Conservation (phyloP, 2,888 invertebrate genomes). For the Drosophila lutescens region DNA sequence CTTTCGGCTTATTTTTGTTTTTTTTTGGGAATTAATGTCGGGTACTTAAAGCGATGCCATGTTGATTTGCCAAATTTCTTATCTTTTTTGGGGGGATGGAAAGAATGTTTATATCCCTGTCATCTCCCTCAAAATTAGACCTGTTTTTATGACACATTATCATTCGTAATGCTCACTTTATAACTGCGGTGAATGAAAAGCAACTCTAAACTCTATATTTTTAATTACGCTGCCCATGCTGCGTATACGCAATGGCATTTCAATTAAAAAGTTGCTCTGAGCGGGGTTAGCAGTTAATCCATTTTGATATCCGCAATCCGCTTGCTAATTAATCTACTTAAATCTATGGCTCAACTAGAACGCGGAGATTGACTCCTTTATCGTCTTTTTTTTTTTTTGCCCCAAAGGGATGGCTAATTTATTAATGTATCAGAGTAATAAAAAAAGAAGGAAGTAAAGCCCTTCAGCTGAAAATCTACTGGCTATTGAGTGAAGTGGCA, state of each 20-base stretch:
- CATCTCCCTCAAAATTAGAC: background rate
- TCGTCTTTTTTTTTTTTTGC: background rate
- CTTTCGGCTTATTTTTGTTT: background rate
- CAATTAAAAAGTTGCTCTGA: conserved; percentile 40
- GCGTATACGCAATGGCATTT: conserved; percentile 63
- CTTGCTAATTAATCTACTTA: conserved; percentile 66
- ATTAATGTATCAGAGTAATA: background rate
- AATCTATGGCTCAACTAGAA: conserved; percentile 27
- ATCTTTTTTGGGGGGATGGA: background rate
- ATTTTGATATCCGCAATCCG: conserved; percentile 56
- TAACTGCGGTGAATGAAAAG: background rate
- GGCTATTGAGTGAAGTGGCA: background rate
- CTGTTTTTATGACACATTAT: conserved; percentile 8
- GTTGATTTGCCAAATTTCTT: conserved; percentile 29
- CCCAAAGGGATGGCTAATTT: background rate
- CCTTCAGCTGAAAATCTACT: background rate
- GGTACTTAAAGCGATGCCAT: background rate
- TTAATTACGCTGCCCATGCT: conserved; percentile 25
- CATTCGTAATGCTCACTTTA: conserved; percentile 10
- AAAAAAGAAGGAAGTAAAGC: background rate
- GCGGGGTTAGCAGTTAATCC: conserved; percentile 30
- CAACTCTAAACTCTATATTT: conserved; percentile 21
- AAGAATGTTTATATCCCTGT: too few relatives aligned
- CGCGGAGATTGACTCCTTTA: background rate
- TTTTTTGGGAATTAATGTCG: conserved; percentile 4